phyloP scores from a whole-genome alignment of 2,113 vertebrate genomes.

The Tichodroma muraria region DNA sequence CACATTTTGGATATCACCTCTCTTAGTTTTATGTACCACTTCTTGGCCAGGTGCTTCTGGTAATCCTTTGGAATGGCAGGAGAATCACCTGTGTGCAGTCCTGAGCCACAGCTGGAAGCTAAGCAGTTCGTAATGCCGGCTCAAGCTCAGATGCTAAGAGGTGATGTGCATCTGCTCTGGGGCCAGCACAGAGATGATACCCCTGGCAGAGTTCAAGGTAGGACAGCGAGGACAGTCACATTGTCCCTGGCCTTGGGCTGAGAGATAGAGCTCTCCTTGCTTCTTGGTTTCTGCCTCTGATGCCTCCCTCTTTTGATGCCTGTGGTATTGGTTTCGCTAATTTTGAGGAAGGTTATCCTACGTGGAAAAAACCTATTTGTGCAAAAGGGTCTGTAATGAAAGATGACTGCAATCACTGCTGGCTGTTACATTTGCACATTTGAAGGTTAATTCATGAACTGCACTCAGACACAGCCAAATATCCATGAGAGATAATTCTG shows the following conservation, averaged over 20 bases:
- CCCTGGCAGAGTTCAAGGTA: background rate
- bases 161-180: background rate
- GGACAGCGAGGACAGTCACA: background rate
- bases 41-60: background rate
- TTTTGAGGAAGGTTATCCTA: background rate
- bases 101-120: background rate
- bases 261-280: background rate
- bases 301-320: background rate
- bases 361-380: background rate
- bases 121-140: background rate
- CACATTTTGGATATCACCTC: background rate
- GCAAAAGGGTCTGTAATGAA: background rate
- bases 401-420: background rate
- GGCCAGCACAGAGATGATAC: background rate
- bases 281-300: background rate
- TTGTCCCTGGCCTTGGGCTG: background rate
- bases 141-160: background rate
- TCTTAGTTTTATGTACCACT: background rate
- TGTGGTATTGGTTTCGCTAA: background rate
- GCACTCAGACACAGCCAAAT: background rate
- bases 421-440: background rate
- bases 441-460: constrained; percentile 21
- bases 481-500: background rate
- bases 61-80: background rate
- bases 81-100: fast-evolving